A percentile compares a stretch with the other conserved stretches of the same genome.
These are phyloP conservation scores for Mythimna vitellina DNA, from an alignment of 2,888 invertebrate genomes.

Conservation along the genomic window DNA sequence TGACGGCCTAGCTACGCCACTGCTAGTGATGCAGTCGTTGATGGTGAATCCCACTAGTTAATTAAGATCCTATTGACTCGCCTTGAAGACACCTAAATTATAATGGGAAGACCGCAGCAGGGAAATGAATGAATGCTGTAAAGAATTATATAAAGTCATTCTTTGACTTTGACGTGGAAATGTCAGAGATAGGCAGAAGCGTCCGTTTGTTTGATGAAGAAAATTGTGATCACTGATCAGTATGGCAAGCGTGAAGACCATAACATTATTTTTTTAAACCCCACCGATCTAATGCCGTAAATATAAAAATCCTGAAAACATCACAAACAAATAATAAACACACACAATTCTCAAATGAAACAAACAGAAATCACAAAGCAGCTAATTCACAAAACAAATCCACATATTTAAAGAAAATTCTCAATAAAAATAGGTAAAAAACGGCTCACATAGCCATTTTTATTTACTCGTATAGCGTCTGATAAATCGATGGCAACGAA, in stretches of 20 bases:
- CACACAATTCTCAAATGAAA: conserved; percentile 22
- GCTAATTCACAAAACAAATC: conserved; percentile 42
- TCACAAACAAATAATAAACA: not conserved
- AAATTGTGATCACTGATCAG: not conserved
- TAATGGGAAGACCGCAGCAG: too few species aligned
- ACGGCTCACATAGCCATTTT: conserved; percentile 71
- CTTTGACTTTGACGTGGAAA: too few species aligned
- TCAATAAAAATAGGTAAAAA: conserved; percentile 69
- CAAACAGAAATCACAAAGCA: conserved; percentile 31
- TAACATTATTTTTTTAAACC: too few species aligned
- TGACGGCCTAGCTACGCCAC: too few species aligned
- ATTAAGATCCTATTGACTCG: too few species aligned
- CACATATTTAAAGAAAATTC: conserved; percentile 67
- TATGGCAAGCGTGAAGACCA: not conserved
- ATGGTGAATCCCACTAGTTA: too few species aligned
- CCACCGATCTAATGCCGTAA: conserved; percentile 2
- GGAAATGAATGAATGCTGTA: too few species aligned
- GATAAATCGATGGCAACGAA: conserved; percentile 84
- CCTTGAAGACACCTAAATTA: too few species aligned
- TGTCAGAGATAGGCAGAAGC: not conserved
- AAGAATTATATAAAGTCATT: too few species aligned
- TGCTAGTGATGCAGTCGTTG: too few species aligned
- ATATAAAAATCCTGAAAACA: not conserved
- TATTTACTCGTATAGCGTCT: conserved; percentile 81
- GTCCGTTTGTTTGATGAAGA: not conserved